phyloP scores from a whole-genome alignment of 2,797 vertebrate genomes.

The Morus bassanus region DNA sequence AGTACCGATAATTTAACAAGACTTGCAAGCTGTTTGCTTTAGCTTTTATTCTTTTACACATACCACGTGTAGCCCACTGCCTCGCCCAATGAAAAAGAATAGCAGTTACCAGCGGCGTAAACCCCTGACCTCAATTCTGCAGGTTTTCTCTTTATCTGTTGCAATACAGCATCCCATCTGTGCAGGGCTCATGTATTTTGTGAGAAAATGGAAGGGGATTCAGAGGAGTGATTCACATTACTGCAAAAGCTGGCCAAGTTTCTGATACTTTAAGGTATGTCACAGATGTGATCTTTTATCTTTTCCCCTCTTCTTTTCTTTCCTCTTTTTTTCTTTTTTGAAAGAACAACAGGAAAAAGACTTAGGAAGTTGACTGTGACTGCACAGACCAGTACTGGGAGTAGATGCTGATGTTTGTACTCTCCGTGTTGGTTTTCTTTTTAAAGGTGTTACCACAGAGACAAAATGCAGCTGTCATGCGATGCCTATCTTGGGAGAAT shows the following conservation, averaged over 20 bases:
- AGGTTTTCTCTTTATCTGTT: background rate
- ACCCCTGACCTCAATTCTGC: background rate
- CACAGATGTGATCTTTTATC: background rate
- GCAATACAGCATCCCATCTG: background rate
- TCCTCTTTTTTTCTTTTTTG: background rate
- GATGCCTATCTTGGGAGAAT: background rate
- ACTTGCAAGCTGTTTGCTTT: background rate
- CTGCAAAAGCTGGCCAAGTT: background rate
- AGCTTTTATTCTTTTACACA: background rate
- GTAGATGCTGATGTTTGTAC: background rate
- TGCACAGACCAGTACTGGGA: background rate
- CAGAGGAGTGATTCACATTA: background rate
- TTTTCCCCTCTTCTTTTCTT: background rate
- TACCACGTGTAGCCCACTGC: background rate
- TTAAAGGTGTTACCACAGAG: background rate
- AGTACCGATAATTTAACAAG: background rate
- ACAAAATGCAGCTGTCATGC: background rate
- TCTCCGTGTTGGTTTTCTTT: background rate
- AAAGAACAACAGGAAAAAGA: background rate
- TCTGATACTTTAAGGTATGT: background rate
- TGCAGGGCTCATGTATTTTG: background rate
- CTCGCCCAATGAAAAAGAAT: background rate
- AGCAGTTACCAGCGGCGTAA: background rate
- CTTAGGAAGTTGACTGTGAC: background rate
- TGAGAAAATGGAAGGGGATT: background rate